Evolutionary conservation across 1,140 invertebrate genomes (phyloP), one percentile per base, ranked within the genome.

Genomic region (Leucophenga varia): DNA sequence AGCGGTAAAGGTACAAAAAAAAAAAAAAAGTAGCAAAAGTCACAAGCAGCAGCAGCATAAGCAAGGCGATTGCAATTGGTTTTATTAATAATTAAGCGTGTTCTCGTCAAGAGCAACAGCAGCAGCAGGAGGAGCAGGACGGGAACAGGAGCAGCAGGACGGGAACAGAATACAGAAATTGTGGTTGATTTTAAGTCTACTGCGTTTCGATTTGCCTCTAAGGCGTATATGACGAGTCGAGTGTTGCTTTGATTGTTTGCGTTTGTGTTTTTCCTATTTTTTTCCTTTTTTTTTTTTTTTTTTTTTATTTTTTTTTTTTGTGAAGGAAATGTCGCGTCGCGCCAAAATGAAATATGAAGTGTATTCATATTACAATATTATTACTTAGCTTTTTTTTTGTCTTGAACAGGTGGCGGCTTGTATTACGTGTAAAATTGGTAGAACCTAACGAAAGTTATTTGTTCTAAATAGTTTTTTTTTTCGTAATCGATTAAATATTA

Each of bases 341-440:
- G 61, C 50, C 45, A 64, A 71, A 70, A 70, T 70, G 59, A 70
- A 65, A 67, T 61, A 65, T 70, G 52, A 65, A 61, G 61, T 70
- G 67, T 58, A 54, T 40, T 20, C 47, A 49, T 20, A 49, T 43
- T 49, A 37, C 38, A 22, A 43, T 46, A 36, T 46, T 31, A 46
- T 46, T 46, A 46, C 21, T 46, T 22, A 36, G n/a, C n/a, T n/a
- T n/a, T n/a, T n/a, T n/a, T n/a, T n/a, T n/a, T n/a, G n/a, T n/a
- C n/a, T n/a, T n/a, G n/a, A n/a, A n/a, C n/a, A n/a, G n/a, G n/a
- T n/a, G n/a, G n/a, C n/a, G n/a, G n/a, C n/a, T n/a, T n/a, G n/a
- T n/a, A n/a, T n/a, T n/a, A n/a, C n/a, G n/a, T n/a, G n/a, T n/a
- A n/a, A n/a, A n/a, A n/a, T n/a, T n/a, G n/a, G n/a, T n/a, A n/a